These are phyloP conservation scores for Oreortyx pictus DNA, from an alignment of 2,797 vertebrate species.

Conservation along the genomic window DNA sequence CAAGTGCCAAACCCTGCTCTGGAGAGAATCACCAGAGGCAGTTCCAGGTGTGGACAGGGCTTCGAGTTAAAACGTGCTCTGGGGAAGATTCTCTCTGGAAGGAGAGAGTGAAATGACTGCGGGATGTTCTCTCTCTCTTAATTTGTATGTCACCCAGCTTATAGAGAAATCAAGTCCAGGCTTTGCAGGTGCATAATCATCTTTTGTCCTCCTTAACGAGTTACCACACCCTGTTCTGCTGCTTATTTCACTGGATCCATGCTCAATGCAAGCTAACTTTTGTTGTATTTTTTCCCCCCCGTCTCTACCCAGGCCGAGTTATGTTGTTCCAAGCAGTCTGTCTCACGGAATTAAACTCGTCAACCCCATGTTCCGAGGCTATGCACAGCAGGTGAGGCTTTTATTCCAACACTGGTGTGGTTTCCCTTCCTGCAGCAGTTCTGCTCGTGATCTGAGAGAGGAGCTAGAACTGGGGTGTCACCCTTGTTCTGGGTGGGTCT, in stretches of 20 bases:
- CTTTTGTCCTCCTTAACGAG: background rate
- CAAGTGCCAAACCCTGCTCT: background rate
- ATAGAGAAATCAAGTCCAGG: background rate
- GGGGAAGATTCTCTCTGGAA: background rate
- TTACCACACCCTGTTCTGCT: background rate
- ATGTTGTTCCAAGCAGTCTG: slow-evolving; percentile 94
- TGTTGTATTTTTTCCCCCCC: background rate
- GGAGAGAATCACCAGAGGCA: background rate
- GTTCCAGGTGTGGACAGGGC: background rate
- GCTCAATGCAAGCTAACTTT: slow-evolving; percentile 8
- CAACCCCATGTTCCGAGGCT: slow-evolving; percentile 99
- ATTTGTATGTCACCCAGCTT: background rate
- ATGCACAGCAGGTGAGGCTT: slow-evolving; percentile 91
- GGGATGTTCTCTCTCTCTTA: background rate
- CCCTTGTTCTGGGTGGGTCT: background rate
- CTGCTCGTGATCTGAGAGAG: background rate
- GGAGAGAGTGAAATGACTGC: background rate
- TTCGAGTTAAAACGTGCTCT: background rate
- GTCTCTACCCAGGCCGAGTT: slow-evolving; percentile 87
- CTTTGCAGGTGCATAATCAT: slow-evolving; percentile 7
- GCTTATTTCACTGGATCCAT: background rate
- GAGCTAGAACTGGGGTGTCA: background rate
- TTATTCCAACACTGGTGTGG: background rate
- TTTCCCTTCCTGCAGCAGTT: background rate
- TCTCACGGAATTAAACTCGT: slow-evolving; percentile 98